Base-by-base conservation (phyloP, 2,113 vertebrate genomes). In the Cyphomyrus plagiostoma region DNA sequence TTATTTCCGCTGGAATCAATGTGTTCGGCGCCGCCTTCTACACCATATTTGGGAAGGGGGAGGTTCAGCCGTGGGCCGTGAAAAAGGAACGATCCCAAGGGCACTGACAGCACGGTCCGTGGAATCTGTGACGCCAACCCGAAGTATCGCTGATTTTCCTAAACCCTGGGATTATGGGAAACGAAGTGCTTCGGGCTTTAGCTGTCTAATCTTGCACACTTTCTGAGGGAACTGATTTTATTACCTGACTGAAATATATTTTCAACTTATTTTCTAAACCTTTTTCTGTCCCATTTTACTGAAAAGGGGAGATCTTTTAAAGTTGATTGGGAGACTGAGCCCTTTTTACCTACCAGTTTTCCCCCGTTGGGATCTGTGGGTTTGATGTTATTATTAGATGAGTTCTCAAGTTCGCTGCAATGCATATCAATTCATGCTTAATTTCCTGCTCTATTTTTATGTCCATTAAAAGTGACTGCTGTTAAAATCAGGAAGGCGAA, bases 1-100 rank as follows among this genome's bases (percentile, higher is more conserved):
- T 95, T 93, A 99, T 99, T 13, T 97, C 98, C 85, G 98, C 97
- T 89, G 95, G 93, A 89, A 97, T 99, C 93, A 97, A 99, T 92
- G 53, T 98, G 10, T 96, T 98, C 46, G 98, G 98, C 91, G 97
- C 98, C 1, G 21, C 95, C 80, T 95, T 99, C 95, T 99, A 98
- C 94, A 92, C 95, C 0, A 23, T 96, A 8, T 97, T 99, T 74
- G 97, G 96, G 90, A 96, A 94, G 90, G 98, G 98, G 30, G 95
- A 95, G 80, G 96, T 99, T 52, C 98, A 99, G 92, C 94, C 93
- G 84, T 99, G 98, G 98, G 98, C 98, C 17, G 91, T 98, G 84
- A 93, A 91, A 84, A 93, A 94, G 17, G 88, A 93, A 87, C 94
- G 93, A 19, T 90, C 94, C 50, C 95, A 96, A 3, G 94, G 90